Percentiles rank a stretch among this genome's conserved stretches.
phyloP scores from a whole-genome alignment of 1,140 invertebrate genomes.

The Nymphalis io region DNA sequence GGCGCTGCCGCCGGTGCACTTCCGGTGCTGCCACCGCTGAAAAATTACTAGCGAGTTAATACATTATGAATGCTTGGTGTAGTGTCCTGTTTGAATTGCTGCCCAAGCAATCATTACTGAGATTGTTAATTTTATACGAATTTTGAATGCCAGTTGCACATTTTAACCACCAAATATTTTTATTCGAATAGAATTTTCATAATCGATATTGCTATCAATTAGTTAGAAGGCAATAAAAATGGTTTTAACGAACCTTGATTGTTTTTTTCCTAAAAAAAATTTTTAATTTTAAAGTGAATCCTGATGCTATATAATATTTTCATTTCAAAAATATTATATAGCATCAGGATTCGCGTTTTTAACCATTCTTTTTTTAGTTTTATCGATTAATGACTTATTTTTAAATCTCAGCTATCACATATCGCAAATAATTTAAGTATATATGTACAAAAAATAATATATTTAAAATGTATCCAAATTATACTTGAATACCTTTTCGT shows the following conservation, averaged over 20 bases:
- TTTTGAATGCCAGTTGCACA: slow-evolving; percentile 17
- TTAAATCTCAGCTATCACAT: too few relatives aligned
- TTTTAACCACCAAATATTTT: neutral
- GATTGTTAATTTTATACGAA: slow-evolving; percentile 20
- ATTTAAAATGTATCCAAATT: neutral
- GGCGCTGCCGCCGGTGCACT: slow-evolving; percentile 67
- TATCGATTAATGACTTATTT: too few relatives aligned
- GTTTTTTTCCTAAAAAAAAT: neutral
- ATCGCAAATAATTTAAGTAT: neutral
- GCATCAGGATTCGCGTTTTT: too few relatives aligned
- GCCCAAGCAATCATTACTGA: neutral
- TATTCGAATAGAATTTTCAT: neutral
- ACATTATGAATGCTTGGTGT: slow-evolving; percentile 54
- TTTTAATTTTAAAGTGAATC: neutral
- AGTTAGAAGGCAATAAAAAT: too few relatives aligned
- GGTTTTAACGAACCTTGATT: too few relatives aligned
- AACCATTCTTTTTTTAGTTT: too few relatives aligned
- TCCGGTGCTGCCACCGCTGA: slow-evolving; percentile 63
- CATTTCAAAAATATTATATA: too few relatives aligned
- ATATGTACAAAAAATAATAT: neutral
- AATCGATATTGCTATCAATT: slow-evolving; percentile 1
- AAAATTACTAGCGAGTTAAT: slow-evolving; percentile 74
- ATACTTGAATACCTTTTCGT: slow-evolving; percentile 13
- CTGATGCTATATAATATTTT: too few relatives aligned
- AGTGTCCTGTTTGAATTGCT: slow-evolving; percentile 13